A percentile compares a stretch with the other conserved stretches of the same genome.
Conservation (phyloP, 2,797 vertebrate genomes). For the Hemitrygon akajei region DNA sequence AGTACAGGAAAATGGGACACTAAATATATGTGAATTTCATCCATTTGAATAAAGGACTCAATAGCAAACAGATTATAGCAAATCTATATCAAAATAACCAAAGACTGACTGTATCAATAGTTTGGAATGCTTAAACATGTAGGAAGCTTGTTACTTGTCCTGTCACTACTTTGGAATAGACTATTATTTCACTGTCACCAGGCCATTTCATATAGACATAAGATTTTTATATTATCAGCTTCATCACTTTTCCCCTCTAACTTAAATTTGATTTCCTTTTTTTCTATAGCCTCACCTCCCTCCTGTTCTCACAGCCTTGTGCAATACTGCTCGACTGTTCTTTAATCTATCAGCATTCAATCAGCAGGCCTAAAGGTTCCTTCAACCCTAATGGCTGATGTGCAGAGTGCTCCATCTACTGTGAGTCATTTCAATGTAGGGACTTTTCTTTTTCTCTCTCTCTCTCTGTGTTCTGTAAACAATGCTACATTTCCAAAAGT, state of each 20-base stretch:
- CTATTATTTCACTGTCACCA: not conserved
- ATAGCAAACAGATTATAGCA: not conserved
- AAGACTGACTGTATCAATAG: not conserved
- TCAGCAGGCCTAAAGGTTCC: too few species aligned
- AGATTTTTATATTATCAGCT: not conserved
- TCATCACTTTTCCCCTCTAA: not conserved
- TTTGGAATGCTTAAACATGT: not conserved
- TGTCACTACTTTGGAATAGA: not conserved
- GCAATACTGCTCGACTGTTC: not conserved
- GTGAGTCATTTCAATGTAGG: not conserved
- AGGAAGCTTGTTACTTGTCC: not conserved
- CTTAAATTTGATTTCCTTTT: not conserved
- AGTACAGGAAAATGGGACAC: not conserved
- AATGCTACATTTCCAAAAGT: not conserved
- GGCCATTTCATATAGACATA: not conserved
- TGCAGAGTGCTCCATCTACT: slow-evolving; percentile 32
- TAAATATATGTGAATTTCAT: not conserved
- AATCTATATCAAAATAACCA: not conserved
- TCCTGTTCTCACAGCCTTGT: not conserved
- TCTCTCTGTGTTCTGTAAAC: not conserved
- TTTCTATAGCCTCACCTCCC: not conserved
- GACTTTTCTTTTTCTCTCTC: not conserved
- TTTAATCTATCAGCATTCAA: too few species aligned
- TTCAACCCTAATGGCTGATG: not conserved
- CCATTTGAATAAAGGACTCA: not conserved